These are phyloP conservation scores for Bubo blakistoni DNA, from an alignment of 2,113 vertebrate species.

Conservation along the genomic window DNA sequence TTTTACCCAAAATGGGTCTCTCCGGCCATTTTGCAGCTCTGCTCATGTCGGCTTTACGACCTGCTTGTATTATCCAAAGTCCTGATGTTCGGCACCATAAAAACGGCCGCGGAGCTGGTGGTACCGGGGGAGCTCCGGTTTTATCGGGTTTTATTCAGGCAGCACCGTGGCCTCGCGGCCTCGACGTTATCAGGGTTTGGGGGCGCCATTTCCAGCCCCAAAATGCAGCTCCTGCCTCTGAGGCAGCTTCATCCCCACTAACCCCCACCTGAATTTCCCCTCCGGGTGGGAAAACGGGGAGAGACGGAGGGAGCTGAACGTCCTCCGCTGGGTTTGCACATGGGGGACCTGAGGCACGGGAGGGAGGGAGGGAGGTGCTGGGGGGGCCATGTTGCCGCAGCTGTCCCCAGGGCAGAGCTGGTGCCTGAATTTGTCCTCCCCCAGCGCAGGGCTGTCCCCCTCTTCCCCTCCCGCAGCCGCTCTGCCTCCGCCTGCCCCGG, in stretches of 20 bases:
- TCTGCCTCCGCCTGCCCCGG: neutral
- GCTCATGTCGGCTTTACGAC: neutral
- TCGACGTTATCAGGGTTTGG: accelerated
- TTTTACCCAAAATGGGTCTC: neutral
- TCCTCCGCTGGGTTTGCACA: accelerated
- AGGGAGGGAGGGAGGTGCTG: neutral
- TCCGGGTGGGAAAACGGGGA: neutral
- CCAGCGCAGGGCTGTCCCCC: neutral
- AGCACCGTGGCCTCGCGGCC: accelerated
- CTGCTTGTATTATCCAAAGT: neutral
- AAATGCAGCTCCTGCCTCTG: neutral
- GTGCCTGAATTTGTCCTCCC: neutral
- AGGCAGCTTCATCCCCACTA: neutral
- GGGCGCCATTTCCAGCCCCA: neutral
- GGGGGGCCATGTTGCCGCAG: neutral
- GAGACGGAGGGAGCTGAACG: accelerated
- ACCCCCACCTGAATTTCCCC: accelerated
- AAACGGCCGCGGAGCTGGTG: accelerated
- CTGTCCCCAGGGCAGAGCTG: neutral
- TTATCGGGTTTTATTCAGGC: accelerated
- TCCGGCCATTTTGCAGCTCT: neutral
- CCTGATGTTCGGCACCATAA: neutral
- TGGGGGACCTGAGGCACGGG: neutral
- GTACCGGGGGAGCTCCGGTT: accelerated
- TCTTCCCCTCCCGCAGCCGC: neutral